Evolutionary conservation across 2,888 invertebrate genomes (phyloP), one percentile per base, ranked within the genome.

Genomic region (Tachina fera): DNA sequence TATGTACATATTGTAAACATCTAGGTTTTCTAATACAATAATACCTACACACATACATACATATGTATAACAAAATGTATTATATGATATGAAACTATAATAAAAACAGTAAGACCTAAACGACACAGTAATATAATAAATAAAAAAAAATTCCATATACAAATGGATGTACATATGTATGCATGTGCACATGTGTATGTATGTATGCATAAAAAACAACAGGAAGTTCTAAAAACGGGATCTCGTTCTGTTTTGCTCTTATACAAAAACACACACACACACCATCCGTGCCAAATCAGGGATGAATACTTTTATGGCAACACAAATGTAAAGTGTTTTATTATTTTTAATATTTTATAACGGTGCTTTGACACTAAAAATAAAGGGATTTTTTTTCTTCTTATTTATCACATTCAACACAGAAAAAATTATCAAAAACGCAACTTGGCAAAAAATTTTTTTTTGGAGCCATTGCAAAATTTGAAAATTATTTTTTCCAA

Each of bases 221-320:
- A 81, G 81, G 81, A 81, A 81, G 81, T 81, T 75, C 60, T 68
- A 70, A 19, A 61, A 81, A 60, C 61, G 45, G 75, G 53, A 81
- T n/a, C 67, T 51, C 49, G 43, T 56, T 72, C 45, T 75, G 51
- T 47, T 72, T 47, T 43, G 19, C 56, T 61, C 60, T 74, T 53
- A n/a, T 3, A 5, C 10, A 8, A 67, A 68, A 5, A 10, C n/a
- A 11, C 58, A 68, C 16, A 65, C 22, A 65, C 14, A 58, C 31
- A 31, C 31, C 13, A 19, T 41, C 8, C 9, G 53, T 16, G n/a
- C 5, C 16, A 43, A 5, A 3, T 1, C 75, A 65, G 63, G 45
- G 53, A 31, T 65, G 74, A 41, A 49, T 39, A 47, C 14, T 60
- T 68, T 8, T 16, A 31, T 31, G 9, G 5, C 3, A 22, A 22